Conservation (phyloP, 2,113 vertebrate genomes). For the Tragulus kanchil region DNA sequence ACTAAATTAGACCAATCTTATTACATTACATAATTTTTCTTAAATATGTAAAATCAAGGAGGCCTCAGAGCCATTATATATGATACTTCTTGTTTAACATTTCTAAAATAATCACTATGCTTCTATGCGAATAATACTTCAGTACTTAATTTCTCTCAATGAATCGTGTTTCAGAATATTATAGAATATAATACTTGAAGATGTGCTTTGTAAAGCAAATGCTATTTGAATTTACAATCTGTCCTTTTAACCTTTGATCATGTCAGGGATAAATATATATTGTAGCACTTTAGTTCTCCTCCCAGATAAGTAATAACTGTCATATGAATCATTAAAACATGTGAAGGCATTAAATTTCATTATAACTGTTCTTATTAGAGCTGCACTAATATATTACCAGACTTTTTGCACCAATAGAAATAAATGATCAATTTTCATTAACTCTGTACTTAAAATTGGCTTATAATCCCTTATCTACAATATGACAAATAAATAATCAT, state of each 20-base stretch:
- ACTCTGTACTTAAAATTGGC: conserved; percentile 82
- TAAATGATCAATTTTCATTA: conserved; percentile 85
- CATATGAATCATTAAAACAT: conserved; percentile 83
- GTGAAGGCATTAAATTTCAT: conserved; percentile 84
- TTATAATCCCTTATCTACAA: conserved; percentile 82
- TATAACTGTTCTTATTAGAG: conserved; percentile 76
- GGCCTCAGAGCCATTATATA: conserved; percentile 5
- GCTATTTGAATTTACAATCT: conserved; percentile 81
- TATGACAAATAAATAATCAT: conserved; percentile 80
- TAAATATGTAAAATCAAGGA: conserved; percentile 39
- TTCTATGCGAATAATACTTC: conserved; percentile 21
- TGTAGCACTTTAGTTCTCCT: conserved; percentile 76
- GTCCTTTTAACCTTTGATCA: conserved; percentile 78
- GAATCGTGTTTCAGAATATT: conserved; percentile 69
- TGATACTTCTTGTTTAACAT: not conserved
- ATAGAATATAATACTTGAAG: conserved; percentile 42
- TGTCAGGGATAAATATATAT: conserved; percentile 75
- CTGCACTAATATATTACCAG: conserved; percentile 74
- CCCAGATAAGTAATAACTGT: conserved; percentile 80
- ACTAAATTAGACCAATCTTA: conserved; percentile 15
- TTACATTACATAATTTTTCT: conserved; percentile 47
- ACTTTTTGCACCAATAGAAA: conserved; percentile 82
- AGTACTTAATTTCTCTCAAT: conserved; percentile 62
- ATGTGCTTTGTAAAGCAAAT: conserved; percentile 77
- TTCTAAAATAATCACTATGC: conserved; percentile 28